Percentiles rank a stretch among this genome's conserved stretches.
phyloP scores from a whole-genome alignment of 2,113 vertebrate species.

The Catharus bicknelli region DNA sequence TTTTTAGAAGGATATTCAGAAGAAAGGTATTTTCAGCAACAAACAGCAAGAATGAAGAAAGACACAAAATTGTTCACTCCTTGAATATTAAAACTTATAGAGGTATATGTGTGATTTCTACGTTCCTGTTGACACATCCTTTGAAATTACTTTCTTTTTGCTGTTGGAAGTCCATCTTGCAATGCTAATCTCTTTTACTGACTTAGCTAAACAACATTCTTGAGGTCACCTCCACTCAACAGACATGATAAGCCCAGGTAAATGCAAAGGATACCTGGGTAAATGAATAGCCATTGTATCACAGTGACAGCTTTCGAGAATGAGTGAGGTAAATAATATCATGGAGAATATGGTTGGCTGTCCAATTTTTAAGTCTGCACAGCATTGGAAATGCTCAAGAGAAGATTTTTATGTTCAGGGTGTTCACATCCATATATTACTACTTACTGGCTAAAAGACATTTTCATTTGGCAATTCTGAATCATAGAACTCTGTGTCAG shows the following conservation, averaged over 20 bases:
- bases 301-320: not conserved
- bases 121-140: not conserved
- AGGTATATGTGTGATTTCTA: not conserved
- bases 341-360: not conserved
- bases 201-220: not conserved
- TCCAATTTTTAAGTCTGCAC: not conserved
- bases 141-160: not conserved
- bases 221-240: not conserved
- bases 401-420: not conserved
- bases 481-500: not conserved
- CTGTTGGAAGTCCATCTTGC: not conserved
- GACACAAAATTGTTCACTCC: not conserved
- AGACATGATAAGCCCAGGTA: not conserved
- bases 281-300: not conserved
- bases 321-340: not conserved
- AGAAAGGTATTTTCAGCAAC: not conserved
- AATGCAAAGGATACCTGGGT: not conserved
- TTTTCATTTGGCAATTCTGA: not conserved
- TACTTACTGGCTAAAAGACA: not conserved
- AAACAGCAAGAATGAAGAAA: not conserved
- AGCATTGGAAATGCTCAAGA: not conserved
- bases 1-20: not conserved
- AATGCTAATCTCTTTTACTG: not conserved
- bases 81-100: not conserved
- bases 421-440: not conserved